A percentile compares a stretch with the other conserved stretches of the same genome.
Conservation (phyloP, 2,113 vertebrate genomes). For the Sinocyclocheilus rhinocerous region DNA sequence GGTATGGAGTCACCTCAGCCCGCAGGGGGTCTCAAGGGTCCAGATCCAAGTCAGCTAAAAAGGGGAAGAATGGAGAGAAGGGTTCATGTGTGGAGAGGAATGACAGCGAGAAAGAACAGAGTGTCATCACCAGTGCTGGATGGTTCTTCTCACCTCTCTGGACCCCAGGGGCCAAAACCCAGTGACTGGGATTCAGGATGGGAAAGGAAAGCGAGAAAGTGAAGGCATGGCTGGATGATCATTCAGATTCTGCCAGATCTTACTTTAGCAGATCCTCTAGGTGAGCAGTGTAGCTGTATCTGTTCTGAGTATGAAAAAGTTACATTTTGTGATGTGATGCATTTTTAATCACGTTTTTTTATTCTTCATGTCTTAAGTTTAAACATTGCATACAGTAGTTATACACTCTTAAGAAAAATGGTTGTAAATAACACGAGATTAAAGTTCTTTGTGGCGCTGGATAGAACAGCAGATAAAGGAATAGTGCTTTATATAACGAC, state of each 20-base stretch:
- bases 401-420: not conserved
- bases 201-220: conserved; percentile 44
- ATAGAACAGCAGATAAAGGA: not conserved
- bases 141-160: conserved; percentile 67
- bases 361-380: not conserved
- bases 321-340: not conserved
- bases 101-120: not conserved
- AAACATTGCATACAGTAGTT: not conserved
- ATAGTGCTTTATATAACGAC: not conserved
- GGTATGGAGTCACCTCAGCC: not conserved
- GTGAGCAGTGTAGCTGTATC: conserved; percentile 52
- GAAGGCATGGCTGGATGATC: conserved; percentile 68
- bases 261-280: conserved; percentile 63
- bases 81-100: not conserved
- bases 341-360: not conserved
- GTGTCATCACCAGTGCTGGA: conserved; percentile 32
- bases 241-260: conserved; percentile 62
- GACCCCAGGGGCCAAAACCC: conserved; percentile 51
- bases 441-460: not conserved
- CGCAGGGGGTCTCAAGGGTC: not conserved
- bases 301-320: not conserved
- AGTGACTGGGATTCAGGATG: conserved; percentile 51
- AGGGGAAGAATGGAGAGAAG: conserved; percentile 2
- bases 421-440: not conserved
- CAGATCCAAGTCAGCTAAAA: conserved; percentile 30